Conservation (phyloP, 1,140 invertebrate genomes). For the Drosophila lini region DNA sequence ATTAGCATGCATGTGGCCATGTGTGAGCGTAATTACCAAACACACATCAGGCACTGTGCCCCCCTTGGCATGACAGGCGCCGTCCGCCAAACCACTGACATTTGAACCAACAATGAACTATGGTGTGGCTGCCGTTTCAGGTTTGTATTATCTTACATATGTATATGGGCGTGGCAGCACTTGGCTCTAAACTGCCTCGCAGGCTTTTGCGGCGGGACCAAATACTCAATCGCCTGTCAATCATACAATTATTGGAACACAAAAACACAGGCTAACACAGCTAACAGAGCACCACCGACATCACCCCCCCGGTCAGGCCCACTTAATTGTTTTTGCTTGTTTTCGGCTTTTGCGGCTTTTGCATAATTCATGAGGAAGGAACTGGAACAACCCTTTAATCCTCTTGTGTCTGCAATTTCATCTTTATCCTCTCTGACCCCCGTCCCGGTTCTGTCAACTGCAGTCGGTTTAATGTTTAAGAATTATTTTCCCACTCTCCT, state of each 20-base stretch:
- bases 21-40: constrained; percentile 73
- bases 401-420: constrained; percentile 24
- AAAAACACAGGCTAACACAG: constrained; percentile 4
- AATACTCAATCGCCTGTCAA: constrained; percentile 66
- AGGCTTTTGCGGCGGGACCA: constrained; percentile 7
- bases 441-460: constrained; percentile 21
- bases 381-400: constrained; percentile 42
- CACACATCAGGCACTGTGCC: constrained; percentile 9
- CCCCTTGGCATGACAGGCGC: constrained; percentile 1
- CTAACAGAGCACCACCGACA: background rate
- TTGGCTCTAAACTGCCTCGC: constrained; percentile 30
- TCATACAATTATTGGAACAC: constrained; percentile 52
- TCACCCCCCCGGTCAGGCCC: background rate
- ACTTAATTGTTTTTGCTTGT: constrained; percentile 61
- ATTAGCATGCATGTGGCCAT: constrained; percentile 75
- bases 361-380: constrained; percentile 51
- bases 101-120: constrained; percentile 20
- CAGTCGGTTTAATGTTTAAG: constrained; percentile 39
- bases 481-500: constrained; percentile 40
- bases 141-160: constrained; percentile 18
- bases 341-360: constrained; percentile 48
- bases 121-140: background rate
- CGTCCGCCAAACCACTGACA: constrained; percentile 17
- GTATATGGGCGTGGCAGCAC: constrained; percentile 7
- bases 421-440: background rate